phyloP scores from a whole-genome alignment of 2,797 vertebrate genomes.

The Ptychobarbus kaznakovi region DNA sequence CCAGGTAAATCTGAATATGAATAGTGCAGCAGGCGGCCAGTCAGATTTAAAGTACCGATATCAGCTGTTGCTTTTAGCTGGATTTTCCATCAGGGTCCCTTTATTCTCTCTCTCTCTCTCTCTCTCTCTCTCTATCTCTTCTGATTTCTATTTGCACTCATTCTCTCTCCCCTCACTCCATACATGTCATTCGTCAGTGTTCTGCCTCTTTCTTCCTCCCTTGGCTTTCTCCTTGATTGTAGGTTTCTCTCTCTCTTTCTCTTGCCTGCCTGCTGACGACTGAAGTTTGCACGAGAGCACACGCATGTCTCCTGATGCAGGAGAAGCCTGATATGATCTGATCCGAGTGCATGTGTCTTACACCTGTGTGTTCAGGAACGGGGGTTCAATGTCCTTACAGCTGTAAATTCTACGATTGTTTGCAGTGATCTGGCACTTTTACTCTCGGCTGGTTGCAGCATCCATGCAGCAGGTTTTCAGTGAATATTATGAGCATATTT shows the following conservation, averaged over 20 bases:
- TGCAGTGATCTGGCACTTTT: not conserved
- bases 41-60: not conserved
- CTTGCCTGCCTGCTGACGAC: constrained; percentile 55
- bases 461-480: not conserved
- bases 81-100: not conserved
- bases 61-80: not conserved
- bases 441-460: not conserved
- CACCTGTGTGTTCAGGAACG: constrained; percentile 55
- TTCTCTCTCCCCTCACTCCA: not conserved
- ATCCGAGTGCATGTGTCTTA: constrained; percentile 55
- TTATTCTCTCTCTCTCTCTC: not conserved
- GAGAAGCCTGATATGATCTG: constrained; percentile 28
- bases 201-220: constrained; percentile 9
- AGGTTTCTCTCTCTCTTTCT: constrained; percentile 30
- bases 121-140: not conserved
- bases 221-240: constrained; percentile 18
- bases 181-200: constrained; percentile 11
- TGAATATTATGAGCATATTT: not conserved
- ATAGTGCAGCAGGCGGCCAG: not conserved
- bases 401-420: not conserved
- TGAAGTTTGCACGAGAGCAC: constrained; percentile 62
- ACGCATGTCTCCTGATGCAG: constrained; percentile 60
- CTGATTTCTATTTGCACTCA: not conserved
- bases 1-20: not conserved
- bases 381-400: constrained; percentile 55